Conservation (phyloP, 2,888 invertebrate genomes). For the Andrena camellia region DNA sequence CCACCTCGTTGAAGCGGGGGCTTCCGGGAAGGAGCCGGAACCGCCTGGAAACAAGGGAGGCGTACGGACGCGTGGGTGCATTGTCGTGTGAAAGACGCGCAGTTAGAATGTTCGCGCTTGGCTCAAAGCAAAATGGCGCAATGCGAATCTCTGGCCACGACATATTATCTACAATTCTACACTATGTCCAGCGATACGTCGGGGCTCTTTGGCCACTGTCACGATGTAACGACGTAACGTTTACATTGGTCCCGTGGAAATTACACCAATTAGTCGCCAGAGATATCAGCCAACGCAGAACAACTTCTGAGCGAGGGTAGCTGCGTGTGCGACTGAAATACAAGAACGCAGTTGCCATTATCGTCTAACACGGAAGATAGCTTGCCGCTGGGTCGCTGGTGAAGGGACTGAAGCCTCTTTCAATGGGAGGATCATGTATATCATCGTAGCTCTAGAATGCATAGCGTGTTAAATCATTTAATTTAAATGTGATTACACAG, state of each 20-base stretch:
- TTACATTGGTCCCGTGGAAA: slow-evolving; percentile 80
- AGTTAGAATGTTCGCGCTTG: slow-evolving; percentile 50
- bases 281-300: slow-evolving; percentile 40
- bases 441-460: no score
- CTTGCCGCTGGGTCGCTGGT: slow-evolving; percentile 34
- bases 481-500: no score
- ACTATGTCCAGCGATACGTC: slow-evolving; percentile 69
- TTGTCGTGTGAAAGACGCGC: slow-evolving; percentile 61
- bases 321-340: slow-evolving; percentile 20
- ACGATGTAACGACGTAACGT: slow-evolving; percentile 73
- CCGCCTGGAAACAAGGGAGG: slow-evolving; percentile 42
- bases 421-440: no score
- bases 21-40: slow-evolving; percentile 48
- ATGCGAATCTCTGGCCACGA: slow-evolving; percentile 59
- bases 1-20: slow-evolving; percentile 28
- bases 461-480: no score
- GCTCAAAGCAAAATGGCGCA: slow-evolving; percentile 55
- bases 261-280: slow-evolving; percentile 80
- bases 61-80: slow-evolving; percentile 52
- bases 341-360: slow-evolving; percentile 52
- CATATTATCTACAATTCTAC: slow-evolving; percentile 44
- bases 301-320: slow-evolving; percentile 29
- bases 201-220: slow-evolving; percentile 66
- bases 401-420: slow-evolving; percentile 5
- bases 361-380: slow-evolving; percentile 21